phyloP scores from a whole-genome alignment of 2,888 invertebrate genomes.

The Ichneumoninae sp. region DNA sequence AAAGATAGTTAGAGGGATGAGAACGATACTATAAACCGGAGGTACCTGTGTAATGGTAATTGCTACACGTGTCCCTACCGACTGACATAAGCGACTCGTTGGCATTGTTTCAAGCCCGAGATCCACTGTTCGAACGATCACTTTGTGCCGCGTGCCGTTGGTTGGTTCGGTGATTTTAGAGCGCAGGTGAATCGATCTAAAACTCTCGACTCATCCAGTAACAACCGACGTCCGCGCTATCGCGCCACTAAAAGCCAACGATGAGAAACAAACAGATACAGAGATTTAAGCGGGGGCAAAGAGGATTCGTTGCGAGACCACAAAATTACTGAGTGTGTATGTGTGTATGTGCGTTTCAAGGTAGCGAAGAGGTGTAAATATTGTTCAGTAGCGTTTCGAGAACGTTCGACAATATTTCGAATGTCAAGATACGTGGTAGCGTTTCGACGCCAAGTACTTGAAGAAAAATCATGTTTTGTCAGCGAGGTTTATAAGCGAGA shows the following conservation, averaged over 20 bases:
- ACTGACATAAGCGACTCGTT: conserved; percentile 70
- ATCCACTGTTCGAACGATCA: conserved; percentile 45
- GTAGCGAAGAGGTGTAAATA: too few species aligned
- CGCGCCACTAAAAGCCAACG: neutral
- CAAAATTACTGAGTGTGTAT: too few species aligned
- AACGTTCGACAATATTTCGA: too few species aligned
- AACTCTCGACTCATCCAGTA: neutral
- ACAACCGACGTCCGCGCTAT: neutral
- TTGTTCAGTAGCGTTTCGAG: too few species aligned
- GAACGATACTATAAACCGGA: conserved; percentile 53
- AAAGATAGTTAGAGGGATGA: neutral
- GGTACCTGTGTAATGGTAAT: conserved; percentile 78
- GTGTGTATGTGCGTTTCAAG: too few species aligned
- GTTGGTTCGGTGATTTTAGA: conserved; percentile 32
- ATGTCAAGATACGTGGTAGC: too few species aligned
- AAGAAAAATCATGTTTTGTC: too few species aligned
- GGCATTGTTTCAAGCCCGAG: conserved; percentile 77
- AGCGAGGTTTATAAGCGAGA: too few species aligned
- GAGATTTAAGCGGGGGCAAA: neutral
- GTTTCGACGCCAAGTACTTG: too few species aligned
- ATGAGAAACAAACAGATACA: conserved; percentile 2
- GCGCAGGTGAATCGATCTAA: conserved; percentile 2
- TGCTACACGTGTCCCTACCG: conserved; percentile 76
- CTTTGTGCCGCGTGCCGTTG: conserved; percentile 4
- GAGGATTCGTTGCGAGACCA: neutral